These are phyloP conservation scores for Megalopta genalis DNA, from an alignment of 1,140 invertebrate species.

Conservation along the genomic window DNA sequence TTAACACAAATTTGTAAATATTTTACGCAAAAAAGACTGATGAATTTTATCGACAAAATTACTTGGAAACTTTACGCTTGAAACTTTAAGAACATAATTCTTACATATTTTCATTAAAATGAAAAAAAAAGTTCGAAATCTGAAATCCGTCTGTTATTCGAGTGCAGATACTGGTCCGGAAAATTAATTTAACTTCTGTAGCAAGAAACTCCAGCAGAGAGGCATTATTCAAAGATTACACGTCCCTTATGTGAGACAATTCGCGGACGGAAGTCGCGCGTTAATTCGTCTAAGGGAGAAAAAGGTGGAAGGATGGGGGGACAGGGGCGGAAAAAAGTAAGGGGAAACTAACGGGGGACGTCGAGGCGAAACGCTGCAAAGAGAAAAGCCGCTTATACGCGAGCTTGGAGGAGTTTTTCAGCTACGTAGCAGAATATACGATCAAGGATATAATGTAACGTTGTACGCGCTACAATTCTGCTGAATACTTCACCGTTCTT, in stretches of 20 bases:
- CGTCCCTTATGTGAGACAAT: constrained; percentile 39
- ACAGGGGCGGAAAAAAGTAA: background rate
- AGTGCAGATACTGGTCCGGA: background rate
- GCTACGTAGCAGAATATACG: constrained; percentile 45
- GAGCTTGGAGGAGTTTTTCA: constrained; percentile 41
- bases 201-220: constrained; percentile 20
- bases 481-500: constrained; percentile 46
- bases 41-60: too few relatives aligned
- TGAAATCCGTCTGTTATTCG: too few relatives aligned
- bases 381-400: constrained; percentile 52
- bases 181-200: constrained; percentile 25
- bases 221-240: constrained; percentile 40
- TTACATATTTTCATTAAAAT: too few relatives aligned
- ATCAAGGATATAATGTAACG: constrained; percentile 49
- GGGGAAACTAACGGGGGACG: constrained; percentile 17
- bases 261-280: constrained; percentile 49
- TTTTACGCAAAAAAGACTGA: too few relatives aligned
- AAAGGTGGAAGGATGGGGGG: background rate
- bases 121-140: too few relatives aligned
- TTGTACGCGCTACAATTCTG: constrained; percentile 42
- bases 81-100: too few relatives aligned
- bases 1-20: too few relatives aligned
- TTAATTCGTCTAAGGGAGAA: constrained; percentile 35
- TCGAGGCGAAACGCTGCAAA: constrained; percentile 42
- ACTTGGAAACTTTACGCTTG: too few relatives aligned